These are phyloP conservation scores for Phaenicophaeus curvirostris DNA, from an alignment of 2,797 vertebrate genomes.

Conservation along the genomic window DNA sequence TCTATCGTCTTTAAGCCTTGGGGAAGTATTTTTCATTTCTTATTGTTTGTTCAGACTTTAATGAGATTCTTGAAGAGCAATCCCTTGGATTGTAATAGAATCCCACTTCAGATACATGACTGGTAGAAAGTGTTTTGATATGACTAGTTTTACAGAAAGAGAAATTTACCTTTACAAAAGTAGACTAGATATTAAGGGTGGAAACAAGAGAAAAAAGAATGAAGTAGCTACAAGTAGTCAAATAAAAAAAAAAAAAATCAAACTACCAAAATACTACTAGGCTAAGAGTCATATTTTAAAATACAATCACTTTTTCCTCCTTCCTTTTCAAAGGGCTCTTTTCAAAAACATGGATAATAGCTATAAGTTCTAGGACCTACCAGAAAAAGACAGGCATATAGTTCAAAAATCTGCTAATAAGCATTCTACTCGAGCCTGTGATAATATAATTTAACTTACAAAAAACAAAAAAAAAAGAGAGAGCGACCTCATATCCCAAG, in stretches of 20 bases:
- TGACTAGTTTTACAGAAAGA: neutral
- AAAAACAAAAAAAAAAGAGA: neutral
- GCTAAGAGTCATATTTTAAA: neutral
- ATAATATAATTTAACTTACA: neutral
- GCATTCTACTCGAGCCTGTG: neutral
- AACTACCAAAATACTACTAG: neutral
- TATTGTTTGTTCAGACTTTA: constrained; percentile 57
- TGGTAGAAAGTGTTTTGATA: neutral
- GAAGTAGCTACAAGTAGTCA: neutral
- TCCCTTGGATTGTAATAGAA: constrained; percentile 33
- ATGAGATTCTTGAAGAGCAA: constrained; percentile 57
- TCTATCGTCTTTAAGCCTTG: neutral
- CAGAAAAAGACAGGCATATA: neutral
- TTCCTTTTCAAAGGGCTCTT: neutral
- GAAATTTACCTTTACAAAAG: neutral
- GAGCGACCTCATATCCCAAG: neutral
- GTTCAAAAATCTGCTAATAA: neutral
- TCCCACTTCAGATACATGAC: neutral
- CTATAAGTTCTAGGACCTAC: neutral
- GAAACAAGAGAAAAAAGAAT: neutral
- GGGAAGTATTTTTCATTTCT: constrained; percentile 56
- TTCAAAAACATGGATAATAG: neutral
- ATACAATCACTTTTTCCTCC: neutral
- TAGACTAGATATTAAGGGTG: neutral
- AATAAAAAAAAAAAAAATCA: neutral